phyloP scores from a whole-genome alignment of 1,140 invertebrate genomes.

The Pogonognathellus flavescens region DNA sequence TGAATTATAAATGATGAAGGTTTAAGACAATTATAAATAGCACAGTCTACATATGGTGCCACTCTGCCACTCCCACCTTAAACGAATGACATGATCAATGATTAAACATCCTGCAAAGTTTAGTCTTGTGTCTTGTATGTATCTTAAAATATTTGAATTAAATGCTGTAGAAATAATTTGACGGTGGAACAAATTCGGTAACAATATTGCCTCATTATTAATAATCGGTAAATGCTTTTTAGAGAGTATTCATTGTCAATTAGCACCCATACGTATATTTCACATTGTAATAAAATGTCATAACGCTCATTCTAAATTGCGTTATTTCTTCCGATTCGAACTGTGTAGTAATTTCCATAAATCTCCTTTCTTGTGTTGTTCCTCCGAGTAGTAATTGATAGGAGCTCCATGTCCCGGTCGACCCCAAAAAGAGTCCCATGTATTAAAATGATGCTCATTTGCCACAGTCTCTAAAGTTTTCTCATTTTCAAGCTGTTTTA shows the following conservation, averaged over 20 bases:
- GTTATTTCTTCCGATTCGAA: slow-evolving; percentile 13
- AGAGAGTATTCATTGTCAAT: slow-evolving; percentile 10
- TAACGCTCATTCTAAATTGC: not conserved
- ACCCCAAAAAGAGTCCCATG: slow-evolving; percentile 49
- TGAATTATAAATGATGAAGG: no score
- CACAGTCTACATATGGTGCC: no score
- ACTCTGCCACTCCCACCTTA: no score
- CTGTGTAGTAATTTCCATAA: slow-evolving; percentile 46
- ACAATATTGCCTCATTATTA: not conserved
- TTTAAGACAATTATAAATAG: no score
- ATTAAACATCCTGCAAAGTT: no score
- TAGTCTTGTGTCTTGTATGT: no score
- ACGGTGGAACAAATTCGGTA: not conserved
- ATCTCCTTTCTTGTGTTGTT: slow-evolving; percentile 32
- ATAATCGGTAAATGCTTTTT: not conserved
- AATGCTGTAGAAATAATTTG: not conserved
- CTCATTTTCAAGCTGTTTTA: slow-evolving; percentile 27
- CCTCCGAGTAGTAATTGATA: slow-evolving; percentile 37
- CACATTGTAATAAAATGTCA: not conserved
- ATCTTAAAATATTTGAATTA: not conserved
- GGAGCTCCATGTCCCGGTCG: slow-evolving; percentile 32
- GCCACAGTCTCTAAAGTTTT: slow-evolving; percentile 25
- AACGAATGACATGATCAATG: no score
- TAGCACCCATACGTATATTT: not conserved
- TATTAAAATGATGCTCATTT: slow-evolving; percentile 35